These are phyloP conservation scores for Limnephilus rhombicus DNA, from an alignment of 2,888 invertebrate genomes.

Conservation along the genomic window DNA sequence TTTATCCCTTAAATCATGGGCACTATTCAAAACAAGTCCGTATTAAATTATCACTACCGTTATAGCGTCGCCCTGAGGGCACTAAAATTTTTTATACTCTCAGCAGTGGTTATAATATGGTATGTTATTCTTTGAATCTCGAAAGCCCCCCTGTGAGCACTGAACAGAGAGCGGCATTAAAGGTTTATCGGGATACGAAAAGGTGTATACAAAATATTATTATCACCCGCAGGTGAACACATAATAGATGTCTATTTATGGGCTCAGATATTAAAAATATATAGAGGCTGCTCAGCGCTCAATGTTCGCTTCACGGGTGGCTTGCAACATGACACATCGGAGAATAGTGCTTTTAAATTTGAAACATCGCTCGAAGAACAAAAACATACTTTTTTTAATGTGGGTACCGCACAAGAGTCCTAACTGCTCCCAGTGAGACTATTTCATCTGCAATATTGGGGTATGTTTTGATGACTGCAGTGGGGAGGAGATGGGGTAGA, in stretches of 20 bases:
- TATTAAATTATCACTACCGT: constrained; percentile 6
- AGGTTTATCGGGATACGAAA: constrained; percentile 44
- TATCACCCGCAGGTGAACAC: constrained; percentile 35
- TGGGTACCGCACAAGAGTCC: too few species aligned
- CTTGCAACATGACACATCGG: neutral
- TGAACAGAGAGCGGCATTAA: neutral
- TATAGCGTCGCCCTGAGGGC: neutral
- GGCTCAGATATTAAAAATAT: constrained; percentile 24
- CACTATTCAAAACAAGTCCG: neutral
- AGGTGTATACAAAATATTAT: constrained; percentile 39
- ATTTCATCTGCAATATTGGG: too few species aligned
- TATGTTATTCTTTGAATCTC: neutral
- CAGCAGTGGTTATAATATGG: neutral
- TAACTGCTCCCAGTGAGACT: too few species aligned
- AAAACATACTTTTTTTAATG: neutral
- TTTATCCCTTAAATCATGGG: neutral
- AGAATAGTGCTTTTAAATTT: neutral
- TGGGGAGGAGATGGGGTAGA: too few species aligned
- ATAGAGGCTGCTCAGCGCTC: neutral
- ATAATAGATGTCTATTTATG: neutral
- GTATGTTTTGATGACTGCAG: too few species aligned
- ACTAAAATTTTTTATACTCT: neutral
- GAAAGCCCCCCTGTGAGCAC: constrained; percentile 39
- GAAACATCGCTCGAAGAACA: neutral
- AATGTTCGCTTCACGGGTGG: constrained; percentile 35